These are phyloP conservation scores for Drosophila carrolli DNA, from an alignment of 1,140 invertebrate species.

Conservation along the genomic window DNA sequence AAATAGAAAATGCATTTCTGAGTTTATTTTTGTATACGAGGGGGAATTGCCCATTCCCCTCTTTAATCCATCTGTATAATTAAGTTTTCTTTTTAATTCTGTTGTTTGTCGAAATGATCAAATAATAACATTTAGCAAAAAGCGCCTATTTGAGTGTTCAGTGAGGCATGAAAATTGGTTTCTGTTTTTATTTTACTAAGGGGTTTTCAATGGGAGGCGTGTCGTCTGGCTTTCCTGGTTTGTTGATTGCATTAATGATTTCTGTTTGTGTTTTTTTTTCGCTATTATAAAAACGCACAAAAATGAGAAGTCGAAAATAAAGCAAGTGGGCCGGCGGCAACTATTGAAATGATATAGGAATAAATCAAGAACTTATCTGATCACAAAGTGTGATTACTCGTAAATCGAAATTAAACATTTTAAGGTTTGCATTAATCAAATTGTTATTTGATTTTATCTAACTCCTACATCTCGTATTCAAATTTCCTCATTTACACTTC, in stretches of 20 bases:
- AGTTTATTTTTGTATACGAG: conserved; percentile 33
- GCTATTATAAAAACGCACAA: conserved; percentile 20
- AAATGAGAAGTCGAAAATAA: conserved; percentile 8
- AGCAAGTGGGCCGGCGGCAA: conserved; percentile 1
- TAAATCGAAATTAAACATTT: too few relatives aligned
- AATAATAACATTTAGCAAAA: conserved; percentile 70
- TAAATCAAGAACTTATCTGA: not conserved
- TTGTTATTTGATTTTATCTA: not conserved
- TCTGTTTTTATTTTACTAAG: conserved; percentile 7
- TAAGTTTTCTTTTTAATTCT: conserved; percentile 65
- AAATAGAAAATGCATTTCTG: conserved; percentile 63
- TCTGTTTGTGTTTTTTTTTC: not conserved
- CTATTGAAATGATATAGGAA: not conserved
- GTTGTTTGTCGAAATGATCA: conserved; percentile 33
- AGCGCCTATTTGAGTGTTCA: conserved; percentile 57
- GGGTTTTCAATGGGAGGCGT: conserved; percentile 27
- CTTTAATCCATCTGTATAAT: conserved; percentile 33
- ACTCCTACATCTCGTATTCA: not conserved
- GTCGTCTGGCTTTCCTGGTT: conserved; percentile 28
- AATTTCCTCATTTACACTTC: conserved; percentile 20
- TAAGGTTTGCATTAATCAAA: not conserved
- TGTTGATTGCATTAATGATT: conserved; percentile 48
- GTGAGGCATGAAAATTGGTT: conserved; percentile 72
- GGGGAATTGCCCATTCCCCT: conserved; percentile 6
- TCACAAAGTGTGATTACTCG: too few relatives aligned